Evolutionary conservation across 2,113 vertebrate genomes (phyloP).

Genomic region (Caracal caracal): DNA sequence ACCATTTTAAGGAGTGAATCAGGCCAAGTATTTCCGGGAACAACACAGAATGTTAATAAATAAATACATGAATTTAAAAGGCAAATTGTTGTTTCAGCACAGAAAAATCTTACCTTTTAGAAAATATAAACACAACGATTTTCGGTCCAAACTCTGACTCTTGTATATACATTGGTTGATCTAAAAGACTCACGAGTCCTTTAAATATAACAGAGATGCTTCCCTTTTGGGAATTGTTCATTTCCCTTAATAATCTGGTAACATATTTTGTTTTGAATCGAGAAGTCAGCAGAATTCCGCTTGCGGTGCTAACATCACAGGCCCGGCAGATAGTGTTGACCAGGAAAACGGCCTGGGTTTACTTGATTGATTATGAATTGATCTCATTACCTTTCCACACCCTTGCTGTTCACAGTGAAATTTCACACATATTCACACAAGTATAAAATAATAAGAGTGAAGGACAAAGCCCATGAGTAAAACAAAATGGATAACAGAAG

Average conservation of each 20-base stretch:
- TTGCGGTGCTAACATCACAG: neutral
- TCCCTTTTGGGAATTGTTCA: neutral
- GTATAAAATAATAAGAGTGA: slow-evolving; percentile 49
- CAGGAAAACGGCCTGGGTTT: slow-evolving; percentile 47
- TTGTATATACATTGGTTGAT: neutral
- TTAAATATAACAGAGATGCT: neutral
- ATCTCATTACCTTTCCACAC: slow-evolving; percentile 63
- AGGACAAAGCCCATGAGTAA: slow-evolving; percentile 62
- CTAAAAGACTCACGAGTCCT: neutral
- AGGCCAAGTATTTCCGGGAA: neutral
- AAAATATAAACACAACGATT: neutral
- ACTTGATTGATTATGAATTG: slow-evolving; percentile 56
- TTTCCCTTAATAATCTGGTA: neutral
- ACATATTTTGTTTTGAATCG: neutral
- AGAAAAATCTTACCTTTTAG: neutral
- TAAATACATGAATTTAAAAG: neutral
- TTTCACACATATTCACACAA: slow-evolving; percentile 58
- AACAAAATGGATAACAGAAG: slow-evolving; percentile 76
- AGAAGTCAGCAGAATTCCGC: neutral
- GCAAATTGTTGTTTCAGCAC: neutral
- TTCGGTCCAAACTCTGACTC: neutral
- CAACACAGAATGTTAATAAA: neutral
- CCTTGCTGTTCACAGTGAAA: slow-evolving; percentile 64
- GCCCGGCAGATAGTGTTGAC: rapidly evolving
- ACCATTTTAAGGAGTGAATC: neutral